A percentile compares a stretch with the other conserved stretches of the same genome.
phyloP scores from a whole-genome alignment of 1,140 invertebrate genomes.

The Calycopis cecrops region DNA sequence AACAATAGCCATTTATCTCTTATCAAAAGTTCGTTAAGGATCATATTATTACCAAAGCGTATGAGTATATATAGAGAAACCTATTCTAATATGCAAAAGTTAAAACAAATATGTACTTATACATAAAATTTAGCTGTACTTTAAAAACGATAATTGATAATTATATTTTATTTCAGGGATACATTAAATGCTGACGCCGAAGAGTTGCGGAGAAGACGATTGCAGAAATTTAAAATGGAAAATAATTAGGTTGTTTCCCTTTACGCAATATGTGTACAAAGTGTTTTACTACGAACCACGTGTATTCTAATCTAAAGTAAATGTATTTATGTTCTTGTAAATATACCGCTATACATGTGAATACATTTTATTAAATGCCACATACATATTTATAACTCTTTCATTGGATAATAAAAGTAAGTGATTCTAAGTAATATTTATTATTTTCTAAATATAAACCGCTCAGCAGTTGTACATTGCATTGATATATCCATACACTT shows the following conservation, averaged over 20 bases:
- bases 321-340: constrained; percentile 74
- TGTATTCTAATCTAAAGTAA: constrained; percentile 64
- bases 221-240: constrained; percentile 80
- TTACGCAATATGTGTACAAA: constrained; percentile 39
- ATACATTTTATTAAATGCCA: constrained; percentile 47
- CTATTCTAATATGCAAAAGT: too few relatives aligned
- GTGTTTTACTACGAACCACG: constrained; percentile 64
- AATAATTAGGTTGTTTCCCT: constrained; percentile 23
- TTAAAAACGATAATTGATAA: not conserved
- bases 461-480: constrained; percentile 82
- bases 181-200: constrained; percentile 56
- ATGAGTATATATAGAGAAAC: too few relatives aligned
- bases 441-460: constrained; percentile 17
- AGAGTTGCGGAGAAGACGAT: constrained; percentile 81
- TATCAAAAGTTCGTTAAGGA: too few relatives aligned
- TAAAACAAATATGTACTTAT: too few relatives aligned
- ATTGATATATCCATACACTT: constrained; percentile 85
- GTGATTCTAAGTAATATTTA: constrained; percentile 11
- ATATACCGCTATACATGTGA: constrained; percentile 68
- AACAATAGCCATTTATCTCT: too few relatives aligned
- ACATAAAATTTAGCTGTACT: not conserved
- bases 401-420: constrained; percentile 3
- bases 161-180: constrained; percentile 36
- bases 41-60: too few relatives aligned
- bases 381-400: constrained; percentile 3